Conservation (phyloP, 2,113 vertebrate genomes). For the Tretioscincus oriximinensis region DNA sequence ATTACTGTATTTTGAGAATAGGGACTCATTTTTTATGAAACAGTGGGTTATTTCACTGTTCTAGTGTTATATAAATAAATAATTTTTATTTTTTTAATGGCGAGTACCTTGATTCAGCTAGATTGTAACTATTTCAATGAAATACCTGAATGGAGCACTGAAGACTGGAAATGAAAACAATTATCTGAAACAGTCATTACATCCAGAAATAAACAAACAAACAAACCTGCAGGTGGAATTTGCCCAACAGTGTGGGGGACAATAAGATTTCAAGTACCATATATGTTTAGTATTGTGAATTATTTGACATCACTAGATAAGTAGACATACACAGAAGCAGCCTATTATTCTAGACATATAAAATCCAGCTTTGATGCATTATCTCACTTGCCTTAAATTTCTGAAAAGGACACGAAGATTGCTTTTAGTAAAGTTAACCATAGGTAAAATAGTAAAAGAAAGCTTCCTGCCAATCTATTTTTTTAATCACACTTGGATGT, state of each 20-base stretch:
- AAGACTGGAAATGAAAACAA: constrained; percentile 46
- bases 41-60: constrained; percentile 23
- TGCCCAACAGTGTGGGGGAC: constrained; percentile 39
- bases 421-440: not conserved
- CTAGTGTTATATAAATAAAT: constrained; percentile 52
- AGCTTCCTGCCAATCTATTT: too few relatives aligned
- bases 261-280: constrained; percentile 51
- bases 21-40: constrained; percentile 50
- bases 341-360: constrained; percentile 9
- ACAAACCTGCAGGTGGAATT: not conserved
- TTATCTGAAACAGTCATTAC: constrained; percentile 55
- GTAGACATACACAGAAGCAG: constrained; percentile 30
- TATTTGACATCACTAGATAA: constrained; percentile 51
- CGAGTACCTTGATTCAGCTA: constrained; percentile 44
- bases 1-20: constrained; percentile 50
- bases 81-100: too few relatives aligned
- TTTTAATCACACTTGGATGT: too few relatives aligned
- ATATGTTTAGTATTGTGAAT: constrained; percentile 51
- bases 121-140: constrained; percentile 41
- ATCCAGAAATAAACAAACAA: not conserved
- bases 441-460: too few relatives aligned
- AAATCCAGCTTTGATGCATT: not conserved
- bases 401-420: not conserved
- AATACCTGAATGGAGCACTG: constrained; percentile 26
- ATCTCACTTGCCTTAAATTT: not conserved